Evolutionary conservation across 2,113 vertebrate genomes (phyloP).

Genomic region (Hippocampus mohnikei): DNA sequence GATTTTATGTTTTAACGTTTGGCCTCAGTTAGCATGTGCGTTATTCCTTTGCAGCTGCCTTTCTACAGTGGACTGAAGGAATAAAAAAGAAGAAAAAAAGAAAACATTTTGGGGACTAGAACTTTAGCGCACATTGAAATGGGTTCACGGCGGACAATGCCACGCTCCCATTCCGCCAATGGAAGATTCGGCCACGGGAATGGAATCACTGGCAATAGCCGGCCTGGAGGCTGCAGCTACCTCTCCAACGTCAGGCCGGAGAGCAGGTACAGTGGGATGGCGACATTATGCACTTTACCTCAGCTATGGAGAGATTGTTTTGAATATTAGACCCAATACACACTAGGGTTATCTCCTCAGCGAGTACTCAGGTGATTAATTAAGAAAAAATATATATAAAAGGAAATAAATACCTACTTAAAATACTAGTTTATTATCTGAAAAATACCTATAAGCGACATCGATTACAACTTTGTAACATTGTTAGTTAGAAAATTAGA

Average conservation of each 20-base stretch:
- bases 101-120: constrained; percentile 5
- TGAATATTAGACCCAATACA: not conserved
- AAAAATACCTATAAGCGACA: too few species aligned
- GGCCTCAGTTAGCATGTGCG: not conserved
- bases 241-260: constrained; percentile 82
- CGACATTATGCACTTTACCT: constrained; percentile 9
- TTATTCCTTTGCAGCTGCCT: constrained; percentile 19
- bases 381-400: too few species aligned
- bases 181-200: constrained; percentile 59
- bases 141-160: constrained; percentile 75
- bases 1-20: not conserved
- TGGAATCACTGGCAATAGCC: constrained; percentile 48
- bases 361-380: not conserved
- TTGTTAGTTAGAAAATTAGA: too few species aligned
- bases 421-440: too few species aligned
- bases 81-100: not conserved
- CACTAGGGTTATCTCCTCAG: not conserved
- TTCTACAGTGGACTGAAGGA: not conserved
- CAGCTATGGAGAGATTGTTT: not conserved
- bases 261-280: constrained; percentile 74
- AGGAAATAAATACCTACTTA: too few species aligned
- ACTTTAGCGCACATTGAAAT: constrained; percentile 55
- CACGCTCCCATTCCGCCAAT: constrained; percentile 60
- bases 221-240: constrained; percentile 78
- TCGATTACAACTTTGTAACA: too few species aligned